Percentiles rank a stretch among this genome's conserved stretches.
These are phyloP conservation scores for Mystacornis crossleyi DNA, from an alignment of 2,113 vertebrate genomes.

Conservation along the genomic window DNA sequence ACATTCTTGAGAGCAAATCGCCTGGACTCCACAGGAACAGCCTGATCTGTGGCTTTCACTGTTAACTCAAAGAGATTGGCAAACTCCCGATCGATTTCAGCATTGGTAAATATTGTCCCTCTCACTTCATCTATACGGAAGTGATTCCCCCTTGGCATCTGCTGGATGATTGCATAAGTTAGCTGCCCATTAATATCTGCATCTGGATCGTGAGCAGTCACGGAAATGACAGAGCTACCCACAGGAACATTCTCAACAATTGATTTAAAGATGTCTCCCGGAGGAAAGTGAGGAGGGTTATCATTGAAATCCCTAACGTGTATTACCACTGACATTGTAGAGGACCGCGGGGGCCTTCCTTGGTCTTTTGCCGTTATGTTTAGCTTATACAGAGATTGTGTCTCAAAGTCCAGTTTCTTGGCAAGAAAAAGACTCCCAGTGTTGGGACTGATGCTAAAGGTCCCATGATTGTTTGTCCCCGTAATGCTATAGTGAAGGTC, in stretches of 20 bases:
- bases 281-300: constrained; percentile 90
- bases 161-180: constrained; percentile 89
- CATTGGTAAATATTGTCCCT: constrained; percentile 87
- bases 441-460: constrained; percentile 95
- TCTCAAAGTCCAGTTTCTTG: constrained; percentile 94
- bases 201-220: constrained; percentile 91
- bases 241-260: constrained; percentile 92
- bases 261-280: constrained; percentile 94
- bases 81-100: constrained; percentile 93
- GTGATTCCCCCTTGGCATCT: constrained; percentile 90
- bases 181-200: constrained; percentile 94
- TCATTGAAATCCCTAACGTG: constrained; percentile 96
- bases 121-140: constrained; percentile 85
- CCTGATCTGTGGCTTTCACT: constrained; percentile 91
- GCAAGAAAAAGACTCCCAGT: constrained; percentile 95
- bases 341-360: constrained; percentile 88
- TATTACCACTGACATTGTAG: constrained; percentile 91
- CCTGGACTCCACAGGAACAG: constrained; percentile 89
- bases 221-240: constrained; percentile 87
- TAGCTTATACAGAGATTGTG: constrained; percentile 90
- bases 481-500: constrained; percentile 93
- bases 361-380: constrained; percentile 94
- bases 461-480: constrained; percentile 91
- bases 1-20: constrained; percentile 93
- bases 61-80: constrained; percentile 94